Evolutionary conservation across 23 tunicate species (phyloP).

Genomic region (Trididemnum miniatum): DNA sequence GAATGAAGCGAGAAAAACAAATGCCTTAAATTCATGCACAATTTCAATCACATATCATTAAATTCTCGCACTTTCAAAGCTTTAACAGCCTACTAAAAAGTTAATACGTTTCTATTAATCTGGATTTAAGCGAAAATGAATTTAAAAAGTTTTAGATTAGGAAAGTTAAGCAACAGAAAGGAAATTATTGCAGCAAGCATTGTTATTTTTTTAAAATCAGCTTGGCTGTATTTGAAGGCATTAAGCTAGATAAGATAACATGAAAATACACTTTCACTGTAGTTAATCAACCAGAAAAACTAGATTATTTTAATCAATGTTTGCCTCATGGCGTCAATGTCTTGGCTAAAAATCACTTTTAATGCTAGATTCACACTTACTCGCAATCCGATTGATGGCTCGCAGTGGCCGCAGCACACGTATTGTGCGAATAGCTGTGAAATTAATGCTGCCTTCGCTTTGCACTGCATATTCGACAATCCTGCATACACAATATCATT

Average conservation of each 20-base stretch:
- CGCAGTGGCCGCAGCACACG: slow-evolving; percentile 88
- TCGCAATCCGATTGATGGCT: slow-evolving; percentile 84
- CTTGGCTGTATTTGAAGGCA: no score
- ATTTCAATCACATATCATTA: no score
- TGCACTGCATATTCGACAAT: slow-evolving; percentile 68
- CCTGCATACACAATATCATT: slow-evolving; percentile 4
- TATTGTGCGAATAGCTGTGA: slow-evolving; percentile 76
- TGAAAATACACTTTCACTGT: neutral
- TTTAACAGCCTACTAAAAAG: no score
- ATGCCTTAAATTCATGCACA: no score
- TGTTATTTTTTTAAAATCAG: no score
- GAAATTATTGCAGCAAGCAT: no score
- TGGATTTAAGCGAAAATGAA: no score
- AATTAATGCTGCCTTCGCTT: slow-evolving; percentile 51
- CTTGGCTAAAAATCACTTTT: neutral
- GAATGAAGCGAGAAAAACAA: no score
- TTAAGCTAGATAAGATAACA: slow-evolving; percentile 4
- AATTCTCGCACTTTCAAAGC: no score
- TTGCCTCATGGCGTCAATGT: slow-evolving; percentile 2
- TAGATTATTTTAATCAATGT: neutral
- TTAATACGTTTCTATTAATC: no score
- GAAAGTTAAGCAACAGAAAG: no score
- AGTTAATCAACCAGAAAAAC: slow-evolving; percentile 2
- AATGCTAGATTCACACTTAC: slow-evolving; percentile 45
- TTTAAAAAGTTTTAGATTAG: no score